A percentile compares a stretch with the other conserved stretches of the same genome.
These are phyloP conservation scores for Notothenia rossii DNA, from an alignment of 2,113 vertebrate genomes.

Conservation along the genomic window DNA sequence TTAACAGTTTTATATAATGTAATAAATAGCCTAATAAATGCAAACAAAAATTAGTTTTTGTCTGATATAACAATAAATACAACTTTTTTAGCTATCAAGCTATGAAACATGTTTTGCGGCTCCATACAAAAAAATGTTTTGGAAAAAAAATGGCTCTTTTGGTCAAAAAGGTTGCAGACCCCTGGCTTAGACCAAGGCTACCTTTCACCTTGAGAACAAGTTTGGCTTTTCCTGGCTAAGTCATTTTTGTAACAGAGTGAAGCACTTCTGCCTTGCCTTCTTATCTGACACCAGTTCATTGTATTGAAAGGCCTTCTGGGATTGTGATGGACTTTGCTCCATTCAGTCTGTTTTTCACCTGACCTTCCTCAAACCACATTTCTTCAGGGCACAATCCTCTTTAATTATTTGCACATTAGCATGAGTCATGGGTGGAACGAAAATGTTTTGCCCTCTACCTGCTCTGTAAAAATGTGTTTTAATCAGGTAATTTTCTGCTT, in stretches of 20 bases:
- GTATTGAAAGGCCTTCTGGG: not conserved
- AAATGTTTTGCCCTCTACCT: slow-evolving; percentile 4
- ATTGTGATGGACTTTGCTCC: not conserved
- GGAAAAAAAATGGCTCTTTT: too few species aligned
- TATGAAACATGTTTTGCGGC: too few species aligned
- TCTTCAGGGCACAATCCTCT: not conserved
- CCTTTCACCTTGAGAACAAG: not conserved
- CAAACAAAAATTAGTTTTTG: too few species aligned
- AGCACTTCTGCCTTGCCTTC: not conserved
- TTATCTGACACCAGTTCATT: not conserved
- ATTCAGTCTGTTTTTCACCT: not conserved
- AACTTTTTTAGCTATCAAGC: too few species aligned
- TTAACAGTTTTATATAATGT: too few species aligned
- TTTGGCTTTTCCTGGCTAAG: not conserved
- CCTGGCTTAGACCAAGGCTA: not conserved
- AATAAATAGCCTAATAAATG: too few species aligned
- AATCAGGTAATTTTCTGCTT: slow-evolving; percentile 3
- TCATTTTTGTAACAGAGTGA: not conserved
- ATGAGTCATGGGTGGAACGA: not conserved
- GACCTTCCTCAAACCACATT: not conserved
- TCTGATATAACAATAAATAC: too few species aligned
- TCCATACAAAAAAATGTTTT: too few species aligned
- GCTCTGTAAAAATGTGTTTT: not conserved
- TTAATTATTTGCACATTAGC: not conserved
- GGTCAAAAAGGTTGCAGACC: too few species aligned